These are phyloP conservation scores for Sebastes oblongus DNA, from an alignment of 2,797 vertebrate genomes.

Conservation along the genomic window DNA sequence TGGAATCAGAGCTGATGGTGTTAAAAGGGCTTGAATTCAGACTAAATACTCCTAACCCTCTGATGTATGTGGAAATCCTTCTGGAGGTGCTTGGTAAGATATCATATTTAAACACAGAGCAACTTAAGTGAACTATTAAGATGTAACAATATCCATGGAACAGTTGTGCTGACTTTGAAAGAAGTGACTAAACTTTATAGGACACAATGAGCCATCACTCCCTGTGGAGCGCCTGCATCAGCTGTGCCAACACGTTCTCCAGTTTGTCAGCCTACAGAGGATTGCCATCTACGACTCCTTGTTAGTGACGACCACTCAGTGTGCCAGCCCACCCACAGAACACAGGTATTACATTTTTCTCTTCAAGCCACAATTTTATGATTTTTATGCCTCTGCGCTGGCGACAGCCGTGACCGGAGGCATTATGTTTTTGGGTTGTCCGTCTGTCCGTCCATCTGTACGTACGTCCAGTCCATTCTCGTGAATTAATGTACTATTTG, in stretches of 20 bases:
- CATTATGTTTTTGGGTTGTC: too few species aligned
- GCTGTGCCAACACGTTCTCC: slow-evolving; percentile 85
- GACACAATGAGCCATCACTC: slow-evolving; percentile 86
- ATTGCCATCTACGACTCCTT: slow-evolving; percentile 85
- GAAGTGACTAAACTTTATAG: slow-evolving; percentile 65
- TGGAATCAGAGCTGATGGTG: slow-evolving; percentile 89
- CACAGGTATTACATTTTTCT: slow-evolving; percentile 82
- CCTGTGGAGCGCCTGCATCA: slow-evolving; percentile 77
- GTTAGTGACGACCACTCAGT: slow-evolving; percentile 78
- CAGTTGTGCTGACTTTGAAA: background rate
- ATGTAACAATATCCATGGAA: background rate
- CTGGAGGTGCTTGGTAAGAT: slow-evolving; percentile 92
- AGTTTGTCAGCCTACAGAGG: slow-evolving; percentile 86
- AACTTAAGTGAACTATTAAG: background rate
- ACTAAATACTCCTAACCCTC: slow-evolving; percentile 84
- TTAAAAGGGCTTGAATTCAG: slow-evolving; percentile 88
- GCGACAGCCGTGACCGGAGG: too few species aligned
- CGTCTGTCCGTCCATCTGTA: too few species aligned
- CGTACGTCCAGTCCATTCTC: too few species aligned
- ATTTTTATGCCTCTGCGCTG: background rate
- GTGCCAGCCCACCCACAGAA: slow-evolving; percentile 80
- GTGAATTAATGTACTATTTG: too few species aligned
- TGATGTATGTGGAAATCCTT: slow-evolving; percentile 89
- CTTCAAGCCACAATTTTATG: background rate
- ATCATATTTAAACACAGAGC: background rate